A percentile compares a stretch with the other conserved stretches of the same genome.
Conservation (phyloP, 2,797 vertebrate genomes). For the Centroberyx gerrardi region DNA sequence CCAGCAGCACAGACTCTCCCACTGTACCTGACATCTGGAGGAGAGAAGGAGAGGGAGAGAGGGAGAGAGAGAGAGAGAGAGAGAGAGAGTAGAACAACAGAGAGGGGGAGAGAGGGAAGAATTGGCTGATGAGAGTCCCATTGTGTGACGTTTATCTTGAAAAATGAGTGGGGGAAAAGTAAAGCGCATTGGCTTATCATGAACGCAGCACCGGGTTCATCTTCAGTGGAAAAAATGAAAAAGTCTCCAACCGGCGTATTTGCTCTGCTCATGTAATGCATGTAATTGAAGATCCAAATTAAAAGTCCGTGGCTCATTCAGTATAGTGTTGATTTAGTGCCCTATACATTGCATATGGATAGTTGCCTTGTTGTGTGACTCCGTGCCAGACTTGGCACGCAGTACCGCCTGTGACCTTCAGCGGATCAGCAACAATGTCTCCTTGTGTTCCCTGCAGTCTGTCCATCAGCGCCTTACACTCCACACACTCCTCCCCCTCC, state of each 20-base stretch:
- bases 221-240: constrained; percentile 63
- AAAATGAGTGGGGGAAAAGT: constrained; percentile 64
- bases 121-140: constrained; percentile 62
- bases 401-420: constrained; percentile 84
- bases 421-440: constrained; percentile 87
- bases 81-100: constrained; percentile 1
- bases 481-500: constrained; percentile 42
- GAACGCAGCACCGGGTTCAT: constrained; percentile 50
- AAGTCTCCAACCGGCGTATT: constrained; percentile 38
- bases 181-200: constrained; percentile 50
- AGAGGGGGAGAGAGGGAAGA: neutral
- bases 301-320: constrained; percentile 57
- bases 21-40: constrained; percentile 86
- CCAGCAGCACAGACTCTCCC: constrained; percentile 82
- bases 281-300: constrained; percentile 62
- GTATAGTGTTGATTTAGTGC: constrained; percentile 54
- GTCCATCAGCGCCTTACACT: constrained; percentile 81
- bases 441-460: constrained; percentile 85
- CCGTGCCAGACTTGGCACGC: constrained; percentile 84
- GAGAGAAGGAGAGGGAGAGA: constrained; percentile 40
- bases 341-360: constrained; percentile 73
- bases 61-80: constrained; percentile 22
- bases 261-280: constrained; percentile 63
- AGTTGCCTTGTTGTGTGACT: constrained; percentile 78
- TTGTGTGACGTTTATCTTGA: constrained; percentile 73